Evolutionary conservation across 1,140 invertebrate species (phyloP).

Genomic region (Brachionus asplanchnoidis): DNA sequence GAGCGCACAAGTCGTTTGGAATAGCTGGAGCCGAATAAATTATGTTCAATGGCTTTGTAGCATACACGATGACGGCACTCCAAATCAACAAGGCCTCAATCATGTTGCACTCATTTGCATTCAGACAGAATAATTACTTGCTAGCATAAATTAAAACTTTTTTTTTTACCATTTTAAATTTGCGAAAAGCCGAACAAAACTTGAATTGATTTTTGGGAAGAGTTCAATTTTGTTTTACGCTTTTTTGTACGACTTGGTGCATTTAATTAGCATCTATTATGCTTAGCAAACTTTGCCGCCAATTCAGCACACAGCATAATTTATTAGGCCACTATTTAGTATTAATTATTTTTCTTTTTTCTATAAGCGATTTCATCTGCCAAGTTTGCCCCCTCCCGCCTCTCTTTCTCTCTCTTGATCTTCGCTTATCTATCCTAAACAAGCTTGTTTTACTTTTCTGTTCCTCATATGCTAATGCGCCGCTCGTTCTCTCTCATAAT

Average conservation of each 20-base stretch:
- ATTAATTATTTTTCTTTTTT: background rate
- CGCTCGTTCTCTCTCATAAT: background rate
- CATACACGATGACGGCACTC: background rate
- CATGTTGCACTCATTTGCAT: conserved; percentile 33
- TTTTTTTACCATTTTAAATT: background rate
- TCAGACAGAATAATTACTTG: conserved; percentile 23
- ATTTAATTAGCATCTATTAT: background rate
- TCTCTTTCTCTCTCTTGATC: background rate
- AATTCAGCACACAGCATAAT: background rate
- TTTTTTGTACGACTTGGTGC: background rate
- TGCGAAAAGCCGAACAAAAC: background rate
- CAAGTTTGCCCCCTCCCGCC: background rate
- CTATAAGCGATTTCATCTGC: background rate
- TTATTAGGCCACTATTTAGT: background rate
- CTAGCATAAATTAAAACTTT: conserved; percentile 29
- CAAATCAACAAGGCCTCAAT: conserved; percentile 13
- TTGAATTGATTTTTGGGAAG: conserved; percentile 18
- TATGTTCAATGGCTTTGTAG: background rate
- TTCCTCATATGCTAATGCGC: background rate
- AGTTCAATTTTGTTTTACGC: background rate
- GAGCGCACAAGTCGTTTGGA: background rate
- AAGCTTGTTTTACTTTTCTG: background rate
- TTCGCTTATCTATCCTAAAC: background rate
- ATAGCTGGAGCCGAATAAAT: background rate
- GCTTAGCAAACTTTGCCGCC: background rate